Percentiles rank a stretch among this genome's conserved stretches.
phyloP scores from a whole-genome alignment of 1,140 invertebrate genomes.

The Brachionus calyciflorus region DNA sequence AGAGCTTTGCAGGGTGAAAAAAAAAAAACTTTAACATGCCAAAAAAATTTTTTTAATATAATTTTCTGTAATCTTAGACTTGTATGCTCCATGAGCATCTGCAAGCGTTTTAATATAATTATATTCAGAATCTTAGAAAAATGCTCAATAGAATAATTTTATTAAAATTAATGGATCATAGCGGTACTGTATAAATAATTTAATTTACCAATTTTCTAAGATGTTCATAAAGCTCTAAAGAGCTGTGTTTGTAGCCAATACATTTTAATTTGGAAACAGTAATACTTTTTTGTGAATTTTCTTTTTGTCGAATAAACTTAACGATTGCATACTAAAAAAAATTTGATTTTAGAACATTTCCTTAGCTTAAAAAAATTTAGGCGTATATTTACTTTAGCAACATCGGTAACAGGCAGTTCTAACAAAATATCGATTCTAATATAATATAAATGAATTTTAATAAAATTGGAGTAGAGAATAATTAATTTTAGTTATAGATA shows the following conservation, averaged over 20 bases:
- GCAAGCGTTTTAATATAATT: too few relatives aligned
- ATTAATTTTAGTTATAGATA: neutral
- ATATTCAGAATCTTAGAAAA: too few relatives aligned
- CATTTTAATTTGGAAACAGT: neutral
- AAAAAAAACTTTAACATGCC: too few relatives aligned
- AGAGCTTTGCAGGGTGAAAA: too few relatives aligned
- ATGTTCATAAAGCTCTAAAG: neutral
- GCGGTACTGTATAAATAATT: too few relatives aligned
- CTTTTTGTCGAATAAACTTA: slow-evolving; percentile 2
- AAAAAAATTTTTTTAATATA: too few relatives aligned
- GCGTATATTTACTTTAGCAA: neutral
- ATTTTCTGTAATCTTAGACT: too few relatives aligned
- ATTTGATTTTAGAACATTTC: neutral
- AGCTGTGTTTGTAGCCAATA: neutral
- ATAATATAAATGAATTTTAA: neutral
- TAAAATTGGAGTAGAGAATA: neutral
- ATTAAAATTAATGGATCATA: too few relatives aligned
- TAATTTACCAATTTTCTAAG: neutral
- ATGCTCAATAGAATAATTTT: too few relatives aligned
- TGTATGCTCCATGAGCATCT: too few relatives aligned
- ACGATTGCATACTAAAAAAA: slow-evolving; percentile 9
- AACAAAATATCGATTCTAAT: slow-evolving; percentile 25
- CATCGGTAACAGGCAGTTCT: neutral
- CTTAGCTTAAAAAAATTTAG: neutral
- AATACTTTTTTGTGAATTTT: neutral